phyloP scores from a whole-genome alignment of 2,113 vertebrate species.

The Podarcis raffonei region DNA sequence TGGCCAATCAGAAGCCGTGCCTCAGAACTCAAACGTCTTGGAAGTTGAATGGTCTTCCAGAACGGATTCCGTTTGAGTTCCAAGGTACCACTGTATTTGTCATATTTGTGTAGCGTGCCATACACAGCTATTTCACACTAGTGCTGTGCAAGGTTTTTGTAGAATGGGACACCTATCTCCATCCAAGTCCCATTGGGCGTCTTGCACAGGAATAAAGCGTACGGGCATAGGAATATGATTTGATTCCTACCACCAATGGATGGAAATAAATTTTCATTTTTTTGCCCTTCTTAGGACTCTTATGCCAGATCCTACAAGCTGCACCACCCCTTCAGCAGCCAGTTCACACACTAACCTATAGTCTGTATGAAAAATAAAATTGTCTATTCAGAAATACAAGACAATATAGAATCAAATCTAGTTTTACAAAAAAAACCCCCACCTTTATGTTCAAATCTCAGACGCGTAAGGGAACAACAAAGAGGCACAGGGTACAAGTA shows the following conservation, averaged over 20 bases:
- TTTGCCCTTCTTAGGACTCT: background rate
- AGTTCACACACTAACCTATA: conserved; percentile 17
- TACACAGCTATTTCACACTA: background rate
- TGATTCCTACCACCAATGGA: no score
- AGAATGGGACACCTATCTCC: background rate
- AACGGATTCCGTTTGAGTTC: no score
- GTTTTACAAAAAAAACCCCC: conserved; percentile 23
- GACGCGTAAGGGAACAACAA: conserved; percentile 29
- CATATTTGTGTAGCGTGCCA: background rate
- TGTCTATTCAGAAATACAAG: conserved; percentile 32
- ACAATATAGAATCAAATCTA: conserved; percentile 18
- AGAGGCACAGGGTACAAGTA: conserved; percentile 33
- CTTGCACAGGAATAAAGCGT: background rate
- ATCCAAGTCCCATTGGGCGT: background rate
- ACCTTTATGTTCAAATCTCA: background rate
- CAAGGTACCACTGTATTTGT: background rate
- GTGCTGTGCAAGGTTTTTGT: background rate
- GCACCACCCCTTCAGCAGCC: background rate
- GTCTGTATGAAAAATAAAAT: conserved; percentile 33
- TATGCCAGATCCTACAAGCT: background rate
- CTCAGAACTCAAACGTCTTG: no score
- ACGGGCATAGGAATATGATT: background rate
- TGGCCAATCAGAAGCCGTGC: no score
- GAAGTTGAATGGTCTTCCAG: rapidly evolving
- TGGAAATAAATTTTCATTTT: background rate